These are phyloP conservation scores for Castor canadensis DNA, from an alignment of 2,113 vertebrate genomes.

Conservation along the genomic window DNA sequence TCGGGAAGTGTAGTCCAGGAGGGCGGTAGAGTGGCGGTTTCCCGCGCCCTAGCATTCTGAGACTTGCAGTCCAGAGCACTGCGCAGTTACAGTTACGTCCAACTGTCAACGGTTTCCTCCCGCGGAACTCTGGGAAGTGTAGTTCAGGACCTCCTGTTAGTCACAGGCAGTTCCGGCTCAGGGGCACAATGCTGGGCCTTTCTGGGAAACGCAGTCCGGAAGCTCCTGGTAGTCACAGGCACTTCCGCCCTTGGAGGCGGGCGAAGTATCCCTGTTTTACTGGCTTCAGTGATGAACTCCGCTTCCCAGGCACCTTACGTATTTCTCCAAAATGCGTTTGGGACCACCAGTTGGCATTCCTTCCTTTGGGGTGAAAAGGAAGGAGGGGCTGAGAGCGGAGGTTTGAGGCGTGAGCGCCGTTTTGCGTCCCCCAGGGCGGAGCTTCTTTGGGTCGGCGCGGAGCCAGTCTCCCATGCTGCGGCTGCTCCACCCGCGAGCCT, in stretches of 20 bases:
- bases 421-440: background rate
- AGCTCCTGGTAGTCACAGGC: background rate
- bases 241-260: background rate
- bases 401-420: background rate
- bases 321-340: background rate
- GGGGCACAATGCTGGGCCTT: no score
- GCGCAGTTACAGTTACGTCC: no score
- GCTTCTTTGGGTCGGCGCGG: background rate
- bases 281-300: fast-evolving
- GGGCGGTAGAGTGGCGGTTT: no score
- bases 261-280: background rate
- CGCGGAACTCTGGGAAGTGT: no score
- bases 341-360: background rate
- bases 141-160: no score
- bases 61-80: no score
- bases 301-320: background rate
- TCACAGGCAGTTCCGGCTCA: no score
- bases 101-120: no score
- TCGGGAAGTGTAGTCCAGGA: no score
- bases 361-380: background rate
- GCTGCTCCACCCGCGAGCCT: fast-evolving
- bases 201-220: background rate
- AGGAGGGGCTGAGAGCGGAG: background rate
- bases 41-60: no score
- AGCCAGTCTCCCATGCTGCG: background rate